Conservation (phyloP, 2,797 vertebrate genomes). For the Podarcis siculus region DNA sequence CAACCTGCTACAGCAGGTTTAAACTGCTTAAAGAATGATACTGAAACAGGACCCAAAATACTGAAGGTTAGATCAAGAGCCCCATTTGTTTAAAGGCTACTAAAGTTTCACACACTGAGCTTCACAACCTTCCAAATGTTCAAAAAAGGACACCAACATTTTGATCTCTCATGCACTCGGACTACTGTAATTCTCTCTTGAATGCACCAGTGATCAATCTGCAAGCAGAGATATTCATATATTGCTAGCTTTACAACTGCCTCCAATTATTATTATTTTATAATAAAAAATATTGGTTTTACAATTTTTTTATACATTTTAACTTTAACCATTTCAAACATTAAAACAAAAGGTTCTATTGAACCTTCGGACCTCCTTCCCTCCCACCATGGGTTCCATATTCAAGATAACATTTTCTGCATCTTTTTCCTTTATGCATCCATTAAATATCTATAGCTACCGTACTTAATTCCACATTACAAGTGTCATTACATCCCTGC, state of each 20-base stretch:
- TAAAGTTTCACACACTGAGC: constrained; percentile 17
- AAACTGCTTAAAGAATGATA: not conserved
- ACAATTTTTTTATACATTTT: too few relatives aligned
- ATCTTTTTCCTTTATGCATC: too few relatives aligned
- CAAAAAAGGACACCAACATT: not conserved
- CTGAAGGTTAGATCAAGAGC: constrained; percentile 31
- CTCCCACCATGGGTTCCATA: too few relatives aligned
- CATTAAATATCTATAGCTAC: too few relatives aligned
- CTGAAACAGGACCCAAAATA: not conserved
- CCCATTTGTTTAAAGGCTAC: constrained; percentile 1
- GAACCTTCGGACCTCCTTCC: too few relatives aligned
- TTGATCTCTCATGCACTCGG: constrained; percentile 18
- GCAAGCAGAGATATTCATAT: not conserved
- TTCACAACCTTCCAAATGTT: not conserved
- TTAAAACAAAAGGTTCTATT: too few relatives aligned
- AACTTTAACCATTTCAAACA: too few relatives aligned
- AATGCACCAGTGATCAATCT: not conserved
- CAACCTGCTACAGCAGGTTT: not conserved
- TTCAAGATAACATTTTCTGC: too few relatives aligned
- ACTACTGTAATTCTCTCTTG: not conserved
- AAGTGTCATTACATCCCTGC: too few relatives aligned
- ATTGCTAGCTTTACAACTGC: not conserved
- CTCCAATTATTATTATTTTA: too few relatives aligned
- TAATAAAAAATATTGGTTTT: too few relatives aligned
- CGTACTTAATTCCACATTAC: too few relatives aligned